Percentiles rank a stretch among this genome's conserved stretches.
Conservation (phyloP, 2,888 invertebrate species). For the Nemurella pictetii region DNA sequence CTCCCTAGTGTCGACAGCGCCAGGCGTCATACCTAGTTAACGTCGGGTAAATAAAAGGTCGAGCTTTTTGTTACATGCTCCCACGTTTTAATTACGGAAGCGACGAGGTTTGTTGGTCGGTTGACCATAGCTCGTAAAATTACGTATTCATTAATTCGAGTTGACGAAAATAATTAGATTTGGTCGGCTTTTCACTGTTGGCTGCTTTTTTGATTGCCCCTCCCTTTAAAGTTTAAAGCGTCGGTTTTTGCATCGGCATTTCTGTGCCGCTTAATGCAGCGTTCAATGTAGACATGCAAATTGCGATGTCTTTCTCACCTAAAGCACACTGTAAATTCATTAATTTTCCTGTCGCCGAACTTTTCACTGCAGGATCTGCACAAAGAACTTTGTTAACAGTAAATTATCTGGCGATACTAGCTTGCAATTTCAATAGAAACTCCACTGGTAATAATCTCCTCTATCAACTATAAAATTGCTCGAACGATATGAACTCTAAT, state of each 20-base stretch:
- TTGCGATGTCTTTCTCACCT: neutral
- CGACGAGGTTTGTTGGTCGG: neutral
- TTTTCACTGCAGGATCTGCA: neutral
- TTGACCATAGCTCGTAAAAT: constrained; percentile 3
- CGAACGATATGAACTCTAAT: no score
- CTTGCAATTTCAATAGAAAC: neutral
- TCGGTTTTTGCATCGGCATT: neutral
- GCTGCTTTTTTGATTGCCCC: neutral
- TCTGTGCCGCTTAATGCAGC: neutral
- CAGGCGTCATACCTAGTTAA: neutral
- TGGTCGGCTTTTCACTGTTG: neutral
- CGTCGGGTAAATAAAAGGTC: neutral
- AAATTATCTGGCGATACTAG: neutral
- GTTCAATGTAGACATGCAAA: neutral
- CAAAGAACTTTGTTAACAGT: neutral
- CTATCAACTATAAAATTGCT: no score
- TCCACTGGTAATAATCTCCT: neutral
- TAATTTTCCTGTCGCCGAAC: neutral
- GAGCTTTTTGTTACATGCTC: neutral
- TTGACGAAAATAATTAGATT: constrained; percentile 18
- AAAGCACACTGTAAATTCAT: neutral
- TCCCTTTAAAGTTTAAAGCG: neutral
- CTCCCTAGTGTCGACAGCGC: neutral
- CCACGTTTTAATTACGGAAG: neutral
- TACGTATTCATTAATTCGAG: constrained; percentile 17